Base-by-base conservation (phyloP, 1,140 invertebrate genomes). In the Gryllus bimaculatus region DNA sequence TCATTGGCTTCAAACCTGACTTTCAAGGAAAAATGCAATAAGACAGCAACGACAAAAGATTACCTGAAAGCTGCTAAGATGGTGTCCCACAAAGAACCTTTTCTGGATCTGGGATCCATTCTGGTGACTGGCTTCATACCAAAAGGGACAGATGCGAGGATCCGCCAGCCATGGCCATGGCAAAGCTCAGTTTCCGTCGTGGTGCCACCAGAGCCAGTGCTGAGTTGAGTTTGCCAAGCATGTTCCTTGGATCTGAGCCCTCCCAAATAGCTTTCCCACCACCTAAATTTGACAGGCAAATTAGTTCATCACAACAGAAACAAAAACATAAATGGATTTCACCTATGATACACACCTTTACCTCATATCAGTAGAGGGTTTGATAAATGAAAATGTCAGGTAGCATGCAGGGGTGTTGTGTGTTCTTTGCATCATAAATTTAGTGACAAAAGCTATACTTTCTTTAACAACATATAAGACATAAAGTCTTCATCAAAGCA, bases 71-170 rank as follows among this genome's bases (percentile, higher is more conserved):
- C 91, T 54, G 91, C 91, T 66, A 93, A 87, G 81, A 96, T 95
- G 21, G 93, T 94, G 85, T 97, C 94, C 96, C 96, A 98, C 7
- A 98, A 86, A 86, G 96, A 96, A 79, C 96, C 87, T 84, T 97
- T n/a, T n/a, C n/a, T 95, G 48, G 95, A 95, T 75, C 93, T 89
- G 3, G 96, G 96, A 89, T 98, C 96, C 91, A 98, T 96, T 66
- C 96, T 96, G 47, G 95, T 96, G 81, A n/a, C 94, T 96, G 2
- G 96, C 96, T 85, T 98, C 96, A 84, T 98, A 96, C 84, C 98
- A 87, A 12, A 98, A 88, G 48, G 96, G 92, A 8, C n/a, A n/a
- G n/a, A 96, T 89, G 75, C 91, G 90, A 1, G 95, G 94, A 76
- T 83, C 89, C 8, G n/a, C 94, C 94, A 74, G 96, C 89, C 93